A percentile compares a stretch with the other conserved stretches of the same genome.
Evolutionary conservation across 1,140 invertebrate species (phyloP).

Genomic region (Bactericera cockerelli): DNA sequence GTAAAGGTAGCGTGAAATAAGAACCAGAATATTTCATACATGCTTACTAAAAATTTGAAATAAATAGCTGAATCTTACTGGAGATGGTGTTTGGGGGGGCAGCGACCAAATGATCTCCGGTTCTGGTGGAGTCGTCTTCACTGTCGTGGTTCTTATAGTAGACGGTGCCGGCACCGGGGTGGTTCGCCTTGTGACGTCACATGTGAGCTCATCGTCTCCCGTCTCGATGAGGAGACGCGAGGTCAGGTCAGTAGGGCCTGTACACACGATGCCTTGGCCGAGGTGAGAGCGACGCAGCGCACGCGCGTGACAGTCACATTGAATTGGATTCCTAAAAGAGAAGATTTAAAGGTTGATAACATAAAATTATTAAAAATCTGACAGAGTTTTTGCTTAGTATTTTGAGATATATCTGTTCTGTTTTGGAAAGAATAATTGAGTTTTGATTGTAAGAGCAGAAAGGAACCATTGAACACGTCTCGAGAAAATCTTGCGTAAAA

Average conservation of each 20-base stretch:
- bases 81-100: conserved; percentile 36
- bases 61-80: too few species aligned
- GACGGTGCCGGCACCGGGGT: conserved; percentile 30
- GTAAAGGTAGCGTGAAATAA: too few species aligned
- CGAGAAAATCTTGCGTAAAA: too few species aligned
- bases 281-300: conserved; percentile 43
- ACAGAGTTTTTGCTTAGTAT: too few species aligned
- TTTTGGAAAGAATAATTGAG: too few species aligned
- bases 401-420: too few species aligned
- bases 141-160: conserved; percentile 27
- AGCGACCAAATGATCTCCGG: conserved; percentile 78
- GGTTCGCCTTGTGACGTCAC: conserved; percentile 37
- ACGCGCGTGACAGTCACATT: conserved; percentile 68
- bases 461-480: too few species aligned
- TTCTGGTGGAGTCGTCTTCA: conserved; percentile 38
- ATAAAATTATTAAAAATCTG: too few species aligned
- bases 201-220: conserved; percentile 61
- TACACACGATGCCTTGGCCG: conserved; percentile 43
- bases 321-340: conserved; percentile 66
- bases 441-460: too few species aligned
- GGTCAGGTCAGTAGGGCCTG: conserved; percentile 45
- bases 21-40: too few species aligned
- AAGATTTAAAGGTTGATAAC: too few species aligned
- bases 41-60: too few species aligned
- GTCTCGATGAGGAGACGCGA: conserved; percentile 52